phyloP scores from a whole-genome alignment of 2,797 vertebrate genomes.

The Crotalus adamanteus region DNA sequence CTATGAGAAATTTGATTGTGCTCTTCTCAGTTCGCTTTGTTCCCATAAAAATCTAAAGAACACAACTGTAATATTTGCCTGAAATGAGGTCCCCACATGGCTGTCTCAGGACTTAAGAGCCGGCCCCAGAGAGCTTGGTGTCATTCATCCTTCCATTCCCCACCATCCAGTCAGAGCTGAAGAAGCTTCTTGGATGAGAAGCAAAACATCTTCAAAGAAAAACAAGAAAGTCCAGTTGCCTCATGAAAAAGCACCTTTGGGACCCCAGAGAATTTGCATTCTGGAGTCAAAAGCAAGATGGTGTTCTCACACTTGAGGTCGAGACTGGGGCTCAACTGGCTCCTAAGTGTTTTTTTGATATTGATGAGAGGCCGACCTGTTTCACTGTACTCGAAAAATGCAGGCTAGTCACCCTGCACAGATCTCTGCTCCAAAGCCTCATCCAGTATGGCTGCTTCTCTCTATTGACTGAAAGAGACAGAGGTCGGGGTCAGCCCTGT shows the following conservation, averaged over 20 bases:
- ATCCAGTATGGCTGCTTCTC: background rate
- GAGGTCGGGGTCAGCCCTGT: background rate
- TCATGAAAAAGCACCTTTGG: too few species aligned
- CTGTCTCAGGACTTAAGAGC: background rate
- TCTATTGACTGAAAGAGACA: background rate
- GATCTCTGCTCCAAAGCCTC: background rate
- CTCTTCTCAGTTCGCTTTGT: slow-evolving; percentile 54
- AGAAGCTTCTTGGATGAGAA: too few species aligned
- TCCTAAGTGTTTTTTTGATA: too few species aligned
- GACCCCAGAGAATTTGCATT: too few species aligned
- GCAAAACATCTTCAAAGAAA: too few species aligned
- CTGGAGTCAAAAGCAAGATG: background rate
- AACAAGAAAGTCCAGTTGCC: too few species aligned
- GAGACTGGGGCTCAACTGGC: background rate
- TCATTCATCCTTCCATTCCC: too few species aligned
- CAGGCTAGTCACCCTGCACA: too few species aligned
- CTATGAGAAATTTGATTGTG: slow-evolving; percentile 60
- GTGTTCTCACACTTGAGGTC: background rate
- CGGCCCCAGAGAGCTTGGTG: background rate
- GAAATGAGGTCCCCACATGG: background rate
- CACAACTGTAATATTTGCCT: slow-evolving; percentile 1
- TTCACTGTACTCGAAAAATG: too few species aligned
- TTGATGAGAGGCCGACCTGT: too few species aligned
- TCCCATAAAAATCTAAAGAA: slow-evolving; percentile 41
- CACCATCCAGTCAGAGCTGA: too few species aligned